Percentiles rank a stretch among this genome's conserved stretches.
Evolutionary conservation across 2,113 vertebrate species (phyloP).

Genomic region (rat (Rattus norvegicus)): GRCr8 NC_086027.1:32000001-32000500

Average conservation of each 20-base stretch:
- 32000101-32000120: not conserved
- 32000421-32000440: no score
- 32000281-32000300: slow-evolving; percentile 47
- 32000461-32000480: not conserved
- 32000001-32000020: not conserved
- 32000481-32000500: not conserved
- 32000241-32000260: not conserved
- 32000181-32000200: not conserved
- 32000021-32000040: not conserved
- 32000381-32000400: not conserved
- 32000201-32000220: not conserved
- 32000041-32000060: not conserved
- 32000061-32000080: not conserved
- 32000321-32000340: not conserved
- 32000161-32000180: not conserved
- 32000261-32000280: not conserved
- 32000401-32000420: not conserved
- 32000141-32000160: slow-evolving; percentile 12
- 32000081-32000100: not conserved
- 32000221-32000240: not conserved
- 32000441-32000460: not conserved
- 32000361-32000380: not conserved
- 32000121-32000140: not conserved
- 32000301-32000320: slow-evolving; percentile 1
- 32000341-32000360: not conserved